A percentile compares a stretch with the other conserved stretches of the same genome.
These are phyloP conservation scores for Ursus arctos DNA, from an alignment of 2,113 vertebrate genomes.

Conservation along the genomic window DNA sequence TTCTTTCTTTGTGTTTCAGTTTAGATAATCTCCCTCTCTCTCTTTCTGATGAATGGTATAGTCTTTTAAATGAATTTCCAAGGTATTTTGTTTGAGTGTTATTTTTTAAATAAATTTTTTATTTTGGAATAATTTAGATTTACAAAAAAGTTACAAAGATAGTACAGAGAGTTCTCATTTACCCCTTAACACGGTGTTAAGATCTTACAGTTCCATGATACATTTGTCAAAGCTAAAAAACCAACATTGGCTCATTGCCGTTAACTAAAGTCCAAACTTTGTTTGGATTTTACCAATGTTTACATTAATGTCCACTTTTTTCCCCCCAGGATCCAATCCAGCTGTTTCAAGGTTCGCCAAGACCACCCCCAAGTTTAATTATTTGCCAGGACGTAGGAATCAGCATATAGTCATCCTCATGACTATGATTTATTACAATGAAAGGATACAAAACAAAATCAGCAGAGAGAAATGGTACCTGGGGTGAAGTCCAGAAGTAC, in stretches of 20 bases:
- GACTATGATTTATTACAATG: neutral
- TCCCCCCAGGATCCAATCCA: neutral
- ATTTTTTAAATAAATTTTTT: neutral
- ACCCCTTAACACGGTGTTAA: neutral
- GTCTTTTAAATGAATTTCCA: slow-evolving; percentile 12
- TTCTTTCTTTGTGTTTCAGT: neutral
- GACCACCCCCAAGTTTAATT: neutral
- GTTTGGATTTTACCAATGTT: neutral
- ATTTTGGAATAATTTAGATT: slow-evolving; percentile 32
- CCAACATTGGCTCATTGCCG: neutral
- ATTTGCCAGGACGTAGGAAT: neutral
- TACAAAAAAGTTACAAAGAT: neutral
- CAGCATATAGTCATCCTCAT: neutral
- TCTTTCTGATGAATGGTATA: neutral
- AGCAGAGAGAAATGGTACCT: neutral
- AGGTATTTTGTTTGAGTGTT: slow-evolving; percentile 1
- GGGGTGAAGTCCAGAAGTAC: neutral
- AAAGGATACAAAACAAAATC: neutral
- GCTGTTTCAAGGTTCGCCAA: neutral
- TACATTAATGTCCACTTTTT: neutral
- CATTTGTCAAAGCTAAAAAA: slow-evolving; percentile 40
- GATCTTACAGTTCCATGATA: neutral
- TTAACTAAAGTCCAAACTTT: neutral
- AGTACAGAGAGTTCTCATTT: neutral
- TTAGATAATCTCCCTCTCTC: neutral